phyloP scores from a whole-genome alignment of 2,797 vertebrate genomes.

The Spheniscus humboldti region DNA sequence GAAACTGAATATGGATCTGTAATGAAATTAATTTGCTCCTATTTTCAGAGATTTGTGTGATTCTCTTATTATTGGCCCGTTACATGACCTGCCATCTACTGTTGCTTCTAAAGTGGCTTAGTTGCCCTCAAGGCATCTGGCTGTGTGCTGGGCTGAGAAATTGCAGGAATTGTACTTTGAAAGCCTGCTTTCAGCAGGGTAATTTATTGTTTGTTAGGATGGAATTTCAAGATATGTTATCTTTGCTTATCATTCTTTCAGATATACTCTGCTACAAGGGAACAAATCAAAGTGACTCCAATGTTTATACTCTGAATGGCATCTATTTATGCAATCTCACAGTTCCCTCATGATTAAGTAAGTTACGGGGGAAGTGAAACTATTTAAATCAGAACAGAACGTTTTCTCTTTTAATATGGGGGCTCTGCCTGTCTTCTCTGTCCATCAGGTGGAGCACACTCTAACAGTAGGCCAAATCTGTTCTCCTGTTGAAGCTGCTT shows the following conservation, averaged over 20 bases:
- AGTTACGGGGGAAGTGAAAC: not conserved
- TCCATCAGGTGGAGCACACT: not conserved
- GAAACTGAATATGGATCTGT: not conserved
- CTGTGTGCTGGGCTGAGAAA: not conserved
- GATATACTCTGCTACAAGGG: not conserved
- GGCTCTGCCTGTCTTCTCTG: not conserved
- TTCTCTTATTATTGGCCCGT: not conserved
- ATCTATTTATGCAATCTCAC: slow-evolving; percentile 48
- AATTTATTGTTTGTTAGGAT: slow-evolving; percentile 23
- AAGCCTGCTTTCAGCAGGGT: not conserved
- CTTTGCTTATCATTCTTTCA: slow-evolving; percentile 23
- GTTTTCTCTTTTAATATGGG: not conserved
- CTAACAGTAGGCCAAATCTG: not conserved
- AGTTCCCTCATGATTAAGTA: not conserved
- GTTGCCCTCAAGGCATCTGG: not conserved
- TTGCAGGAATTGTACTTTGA: not conserved
- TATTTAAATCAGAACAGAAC: slow-evolving; percentile 24
- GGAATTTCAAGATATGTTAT: slow-evolving; percentile 42
- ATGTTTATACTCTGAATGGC: slow-evolving; percentile 15
- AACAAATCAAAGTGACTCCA: slow-evolving; percentile 17
- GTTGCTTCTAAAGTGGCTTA: not conserved
- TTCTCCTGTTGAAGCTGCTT: not conserved
- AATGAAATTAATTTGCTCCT: not conserved
- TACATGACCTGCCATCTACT: not conserved
- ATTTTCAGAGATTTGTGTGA: not conserved